phyloP scores from a whole-genome alignment of 2,113 vertebrate species.

The Carassius auratus region DNA sequence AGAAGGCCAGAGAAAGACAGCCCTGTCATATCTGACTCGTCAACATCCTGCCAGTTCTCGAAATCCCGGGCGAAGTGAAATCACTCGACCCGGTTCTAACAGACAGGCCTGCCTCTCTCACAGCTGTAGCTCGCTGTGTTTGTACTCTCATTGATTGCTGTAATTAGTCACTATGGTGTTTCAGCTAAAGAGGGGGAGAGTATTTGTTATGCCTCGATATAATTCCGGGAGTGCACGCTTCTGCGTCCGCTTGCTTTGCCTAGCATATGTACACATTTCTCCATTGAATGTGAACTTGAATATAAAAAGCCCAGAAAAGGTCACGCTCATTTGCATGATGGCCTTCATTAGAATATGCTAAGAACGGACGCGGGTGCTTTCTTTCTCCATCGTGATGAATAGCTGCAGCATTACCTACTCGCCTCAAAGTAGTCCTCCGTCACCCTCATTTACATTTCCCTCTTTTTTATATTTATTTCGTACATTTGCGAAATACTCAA shows the following conservation, averaged over 20 bases:
- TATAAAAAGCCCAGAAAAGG: slow-evolving; percentile 87
- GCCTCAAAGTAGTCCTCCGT: slow-evolving; percentile 90
- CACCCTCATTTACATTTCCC: slow-evolving; percentile 95
- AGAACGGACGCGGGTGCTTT: slow-evolving; percentile 92
- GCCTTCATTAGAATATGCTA: slow-evolving; percentile 99
- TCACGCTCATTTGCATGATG: slow-evolving; percentile 98
- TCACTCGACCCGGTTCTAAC: background rate
- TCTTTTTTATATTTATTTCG: slow-evolving; percentile 75
- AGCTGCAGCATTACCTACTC: slow-evolving; percentile 90
- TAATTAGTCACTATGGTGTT: slow-evolving; percentile 52
- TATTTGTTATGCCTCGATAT: slow-evolving; percentile 43
- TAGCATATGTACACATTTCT: slow-evolving; percentile 63
- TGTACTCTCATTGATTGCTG: slow-evolving; percentile 39
- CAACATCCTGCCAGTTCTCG: background rate
- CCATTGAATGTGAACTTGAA: slow-evolving; percentile 89
- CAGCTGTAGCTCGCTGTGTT: slow-evolving; percentile 24
- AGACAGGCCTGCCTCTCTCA: background rate
- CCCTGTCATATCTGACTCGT: slow-evolving; percentile 23
- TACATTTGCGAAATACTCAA: slow-evolving; percentile 80
- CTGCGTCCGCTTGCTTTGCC: slow-evolving; percentile 55
- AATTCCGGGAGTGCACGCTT: slow-evolving; percentile 42
- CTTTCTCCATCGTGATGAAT: slow-evolving; percentile 97
- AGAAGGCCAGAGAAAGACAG: slow-evolving; percentile 32
- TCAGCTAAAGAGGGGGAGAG: slow-evolving; percentile 27
- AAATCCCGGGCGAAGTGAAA: background rate